A percentile compares a stretch with the other conserved stretches of the same genome.
Evolutionary conservation across 1,140 invertebrate genomes (phyloP).

Genomic region (Orius laevigatus): DNA sequence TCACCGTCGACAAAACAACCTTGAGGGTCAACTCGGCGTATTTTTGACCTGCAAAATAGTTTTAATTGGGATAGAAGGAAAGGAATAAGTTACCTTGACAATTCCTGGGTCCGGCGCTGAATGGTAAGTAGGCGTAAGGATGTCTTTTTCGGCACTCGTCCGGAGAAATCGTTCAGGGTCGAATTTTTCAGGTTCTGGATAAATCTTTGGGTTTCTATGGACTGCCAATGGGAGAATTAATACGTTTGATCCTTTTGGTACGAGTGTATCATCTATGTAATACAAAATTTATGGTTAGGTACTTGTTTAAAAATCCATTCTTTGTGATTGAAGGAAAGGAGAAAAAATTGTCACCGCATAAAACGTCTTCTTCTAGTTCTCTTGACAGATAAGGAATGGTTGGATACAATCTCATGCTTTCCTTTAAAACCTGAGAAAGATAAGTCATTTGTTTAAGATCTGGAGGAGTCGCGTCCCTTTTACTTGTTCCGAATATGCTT

Average conservation of each 20-base stretch:
- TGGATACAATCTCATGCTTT: conserved; percentile 29
- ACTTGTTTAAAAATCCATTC: too few species aligned
- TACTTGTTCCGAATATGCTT: conserved; percentile 28
- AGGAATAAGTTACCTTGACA: conserved; percentile 31
- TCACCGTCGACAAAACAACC: conserved; percentile 2
- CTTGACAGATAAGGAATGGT: conserved; percentile 34
- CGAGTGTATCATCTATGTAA: too few species aligned
- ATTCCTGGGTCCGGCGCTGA: conserved; percentile 39
- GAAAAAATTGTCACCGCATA: too few species aligned
- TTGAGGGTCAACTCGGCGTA: conserved; percentile 1
- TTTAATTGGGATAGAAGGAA: too few species aligned
- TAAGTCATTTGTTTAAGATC: conserved; percentile 33
- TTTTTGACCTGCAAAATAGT: conserved; percentile 2
- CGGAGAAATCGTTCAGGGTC: conserved; percentile 44
- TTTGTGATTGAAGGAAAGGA: too few species aligned
- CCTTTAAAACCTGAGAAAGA: conserved; percentile 31
- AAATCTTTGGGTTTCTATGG: conserved; percentile 36
- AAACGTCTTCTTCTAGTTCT: conserved; percentile 28
- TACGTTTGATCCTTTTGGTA: conserved; percentile 16
- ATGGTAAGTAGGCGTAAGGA: conserved; percentile 35
- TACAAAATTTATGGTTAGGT: too few species aligned
- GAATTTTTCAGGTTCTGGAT: conserved; percentile 40
- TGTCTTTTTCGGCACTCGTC: conserved; percentile 31
- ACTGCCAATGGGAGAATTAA: conserved; percentile 25
- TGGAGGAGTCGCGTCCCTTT: conserved; percentile 27